Evolutionary conservation across 2,888 invertebrate species (phyloP), one percentile per base, ranked within the genome.

Genomic region (Dermolepida albohirtum): DNA sequence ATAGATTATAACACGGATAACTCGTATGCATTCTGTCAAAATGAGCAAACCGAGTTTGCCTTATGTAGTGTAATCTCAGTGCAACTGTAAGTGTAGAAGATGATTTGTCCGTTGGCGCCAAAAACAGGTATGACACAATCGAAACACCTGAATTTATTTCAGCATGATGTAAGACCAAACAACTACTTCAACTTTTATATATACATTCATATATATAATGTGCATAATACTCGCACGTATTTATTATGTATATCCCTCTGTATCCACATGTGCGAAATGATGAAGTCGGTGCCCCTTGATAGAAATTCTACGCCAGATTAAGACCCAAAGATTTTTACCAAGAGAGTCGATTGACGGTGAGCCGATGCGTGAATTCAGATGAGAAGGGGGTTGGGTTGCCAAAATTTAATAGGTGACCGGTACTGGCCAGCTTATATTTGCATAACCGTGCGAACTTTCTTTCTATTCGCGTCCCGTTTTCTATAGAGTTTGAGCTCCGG

Each of bases 31-130:
- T 34, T 10, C 10, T 34, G 34, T 1, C 34, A 10, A 34, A 34
- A 34, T 34, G 6, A 6, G 34, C 34, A 34, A 34, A 34, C 2
- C 34, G 6, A 34, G 34, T 1, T 34, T 34, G 10, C 1, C 8
- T 6, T 8, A 34, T 34, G 34, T 5, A 34, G 10, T 34, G 34
- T 10, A 10, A 34, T 1, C 8, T 34, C 6, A 34, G 34, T 7
- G 34, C 34, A 34, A 6, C 34, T 8, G 10, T 34, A 10, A 34
- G 34, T 34, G 2, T 10, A 34, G 34, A 34, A 34, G 10, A 34
- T 34, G 68, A 55, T 64, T 64, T 68, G 73, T 75, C 77, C 76
- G 77, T 77, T 75, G 74, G 73, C 75, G 74, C 74, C 72, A 72
- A 76, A 77, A 77, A 52, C 51, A 52, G 51, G 51, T 52, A 52